Conservation (phyloP, 2,113 vertebrate species). For the Pygoscelis antarcticus region DNA sequence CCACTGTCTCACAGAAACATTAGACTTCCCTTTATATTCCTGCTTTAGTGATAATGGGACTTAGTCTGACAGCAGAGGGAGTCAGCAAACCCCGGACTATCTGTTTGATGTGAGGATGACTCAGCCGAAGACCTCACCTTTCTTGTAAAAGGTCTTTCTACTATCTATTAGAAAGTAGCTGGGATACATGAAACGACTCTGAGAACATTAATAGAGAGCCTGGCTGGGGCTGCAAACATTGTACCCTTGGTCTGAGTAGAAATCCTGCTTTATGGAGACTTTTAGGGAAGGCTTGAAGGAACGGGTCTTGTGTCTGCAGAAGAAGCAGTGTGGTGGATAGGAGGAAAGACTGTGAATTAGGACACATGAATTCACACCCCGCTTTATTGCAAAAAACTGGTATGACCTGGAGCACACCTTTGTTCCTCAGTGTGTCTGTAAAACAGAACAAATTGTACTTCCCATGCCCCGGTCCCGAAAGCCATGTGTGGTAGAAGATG, state of each 20-base stretch:
- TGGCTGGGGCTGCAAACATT: neutral
- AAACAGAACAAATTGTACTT: neutral
- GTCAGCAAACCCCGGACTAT: neutral
- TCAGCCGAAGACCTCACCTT: neutral
- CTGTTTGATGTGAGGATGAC: neutral
- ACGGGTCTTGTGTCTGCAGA: neutral
- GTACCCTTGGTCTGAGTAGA: neutral
- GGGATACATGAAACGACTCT: accelerated
- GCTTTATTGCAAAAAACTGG: neutral
- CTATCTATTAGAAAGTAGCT: neutral
- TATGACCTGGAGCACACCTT: neutral
- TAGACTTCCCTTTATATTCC: neutral
- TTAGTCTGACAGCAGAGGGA: neutral
- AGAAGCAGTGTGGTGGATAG: neutral
- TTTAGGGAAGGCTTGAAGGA: neutral
- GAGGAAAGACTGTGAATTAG: neutral
- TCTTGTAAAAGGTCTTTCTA: neutral
- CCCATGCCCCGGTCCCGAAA: neutral
- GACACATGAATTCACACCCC: neutral
- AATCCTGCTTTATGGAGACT: neutral
- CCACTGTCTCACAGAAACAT: neutral
- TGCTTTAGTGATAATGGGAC: neutral
- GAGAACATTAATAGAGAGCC: neutral
- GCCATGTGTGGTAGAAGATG: neutral
- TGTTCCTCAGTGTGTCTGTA: neutral